Conservation (phyloP, 1,140 invertebrate species). For the Epicauta chinensis region DNA sequence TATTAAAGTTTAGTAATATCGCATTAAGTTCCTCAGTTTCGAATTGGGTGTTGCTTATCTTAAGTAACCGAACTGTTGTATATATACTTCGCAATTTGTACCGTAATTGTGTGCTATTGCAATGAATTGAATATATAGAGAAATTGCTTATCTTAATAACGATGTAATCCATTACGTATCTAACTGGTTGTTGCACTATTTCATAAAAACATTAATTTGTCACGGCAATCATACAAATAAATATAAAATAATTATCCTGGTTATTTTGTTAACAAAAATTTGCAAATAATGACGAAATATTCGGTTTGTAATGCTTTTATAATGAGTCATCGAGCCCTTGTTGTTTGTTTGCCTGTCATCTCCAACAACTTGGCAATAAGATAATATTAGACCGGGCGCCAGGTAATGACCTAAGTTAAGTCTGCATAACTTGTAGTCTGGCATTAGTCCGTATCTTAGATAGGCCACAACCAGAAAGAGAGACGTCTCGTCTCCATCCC, state of each 20-base stretch:
- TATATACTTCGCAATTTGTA: conserved; percentile 15
- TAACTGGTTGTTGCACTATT: too few species aligned
- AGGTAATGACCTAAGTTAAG: conserved; percentile 1
- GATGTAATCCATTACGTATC: background rate
- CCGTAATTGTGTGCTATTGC: conserved; percentile 13
- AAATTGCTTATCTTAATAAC: conserved; percentile 11
- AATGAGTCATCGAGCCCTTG: conserved; percentile 6
- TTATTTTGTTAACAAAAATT: too few species aligned
- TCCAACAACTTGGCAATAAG: background rate
- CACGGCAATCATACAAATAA: too few species aligned
- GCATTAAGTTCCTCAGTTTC: conserved; percentile 19
- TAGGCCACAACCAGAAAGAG: too few species aligned
- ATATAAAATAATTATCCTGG: too few species aligned
- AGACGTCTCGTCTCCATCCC: too few species aligned
- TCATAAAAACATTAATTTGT: too few species aligned
- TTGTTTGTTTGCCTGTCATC: background rate
- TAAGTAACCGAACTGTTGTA: conserved; percentile 11
- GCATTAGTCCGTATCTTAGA: too few species aligned
- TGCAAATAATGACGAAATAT: too few species aligned
- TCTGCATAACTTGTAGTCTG: too few species aligned
- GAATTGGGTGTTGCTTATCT: conserved; percentile 20
- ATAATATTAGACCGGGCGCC: conserved; percentile 3
- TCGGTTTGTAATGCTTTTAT: background rate
- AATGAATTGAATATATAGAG: conserved; percentile 11
- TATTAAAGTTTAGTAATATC: conserved; percentile 17